Evolutionary conservation across 2,113 vertebrate species (phyloP), one percentile per base, ranked within the genome.

Genomic region (Eclectus roratus): DNA sequence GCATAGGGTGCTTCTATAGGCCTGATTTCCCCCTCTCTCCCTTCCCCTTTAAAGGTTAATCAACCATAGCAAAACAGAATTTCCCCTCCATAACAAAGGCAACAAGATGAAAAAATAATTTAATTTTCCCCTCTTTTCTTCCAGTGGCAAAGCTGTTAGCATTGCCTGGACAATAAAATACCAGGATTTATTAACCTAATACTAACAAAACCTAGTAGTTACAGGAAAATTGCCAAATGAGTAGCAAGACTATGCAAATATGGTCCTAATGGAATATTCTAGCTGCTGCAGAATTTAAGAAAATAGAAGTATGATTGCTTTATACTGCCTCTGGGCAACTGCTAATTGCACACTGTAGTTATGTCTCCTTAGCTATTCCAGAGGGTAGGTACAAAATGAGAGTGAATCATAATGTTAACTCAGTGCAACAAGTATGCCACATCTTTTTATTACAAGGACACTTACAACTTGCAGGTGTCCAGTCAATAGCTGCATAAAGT

Each of bases 401-500:
- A 35, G 23, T 21, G 66, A 78, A 47, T 16, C 7, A 16, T 10
- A 53, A 18, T 7, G 33, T 31, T 71, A 66, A n/a, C 29, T 66
- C 31, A 24, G 72, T 1, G 9, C 50, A 79, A 79, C 14, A 83
- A 61, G 43, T 28, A 47, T 11, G 17, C 18, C 43, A 24, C 55
- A 15, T 12, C 43, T 56, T 50, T 49, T 66, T 41, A 12, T n/a
- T 78, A n/a, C 11, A 43, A 66, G 64, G 71, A 41, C 50, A 13
- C 23, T 39, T 41, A 55, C 7, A 11, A 11, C 55, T 73, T 7
- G 3, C 64, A 68, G 44, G 35, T 47, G n/a, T 9, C 43, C 47
- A 35, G 47, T n/a, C 0, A 0, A 17, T 15, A 53, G 31, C 53
- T 52, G 11, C 0, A 0, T 20, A 6, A 58, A 20, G 21, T 11